Evolutionary conservation across 2,888 invertebrate genomes (phyloP), one percentile per base, ranked within the genome.

Genomic region (Eueremaeus valkanovi): DNA sequence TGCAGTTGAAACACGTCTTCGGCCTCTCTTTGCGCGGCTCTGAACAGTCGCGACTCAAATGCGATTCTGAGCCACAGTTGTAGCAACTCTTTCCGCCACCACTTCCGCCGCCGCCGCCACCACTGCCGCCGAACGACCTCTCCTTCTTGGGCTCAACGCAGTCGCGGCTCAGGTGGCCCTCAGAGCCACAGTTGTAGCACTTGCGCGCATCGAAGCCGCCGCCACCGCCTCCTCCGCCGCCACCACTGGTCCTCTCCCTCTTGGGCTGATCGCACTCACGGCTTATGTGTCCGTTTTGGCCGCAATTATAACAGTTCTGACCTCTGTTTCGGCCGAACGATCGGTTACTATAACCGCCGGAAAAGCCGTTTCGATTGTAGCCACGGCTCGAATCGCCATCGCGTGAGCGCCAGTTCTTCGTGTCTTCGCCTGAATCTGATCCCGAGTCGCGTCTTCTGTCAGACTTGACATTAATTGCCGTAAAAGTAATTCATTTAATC

Each of bases 271-370:
- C 75, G 36, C 80, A 80, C 31, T 80, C 79, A 58, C 79, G 76
- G 8, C 78, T 73, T 74, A 80, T 77, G 36, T 81, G 78, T 0
- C 80, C 79, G 9, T 81, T 45, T 79, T 80, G 33, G 45, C 77
- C 79, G 76, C 79, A 81, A 8, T 80, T 79, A 55, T 61, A 74
- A 78, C 81, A 76, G 31, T 58, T 58, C 24, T 40, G 73, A 11
- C 51, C 73, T 13, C 40, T 21, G 13, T 73, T 73, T n/a, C 73
- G 40, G 16, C 72, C 70, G 21, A 36, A 66, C 1, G 33, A 36
- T 21, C 66, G 36, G 36, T 61, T 61, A n/a, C 27, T 33, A 61
- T 61, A 33, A 61, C 61, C 13, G 21, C 24, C 16, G 31, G 2
- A 8, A 8, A 11, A 11, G 16, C 31, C 29, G 16, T 33, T 33